Evolutionary conservation across 2,888 invertebrate genomes (phyloP).

Genomic region (Tachystola acroxantha): DNA sequence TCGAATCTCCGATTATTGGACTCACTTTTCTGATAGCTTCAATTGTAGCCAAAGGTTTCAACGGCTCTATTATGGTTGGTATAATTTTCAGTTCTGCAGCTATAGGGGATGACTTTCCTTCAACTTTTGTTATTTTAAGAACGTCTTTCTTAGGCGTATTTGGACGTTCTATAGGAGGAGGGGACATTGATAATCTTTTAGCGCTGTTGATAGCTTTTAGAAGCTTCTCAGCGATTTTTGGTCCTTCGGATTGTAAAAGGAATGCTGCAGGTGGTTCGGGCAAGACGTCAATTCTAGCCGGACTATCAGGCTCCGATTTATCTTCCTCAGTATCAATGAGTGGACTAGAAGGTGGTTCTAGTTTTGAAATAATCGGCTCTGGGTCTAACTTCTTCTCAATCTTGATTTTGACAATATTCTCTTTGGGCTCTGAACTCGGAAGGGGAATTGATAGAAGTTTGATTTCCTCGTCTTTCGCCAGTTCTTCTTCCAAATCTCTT

Average conservation of each 20-base stretch:
- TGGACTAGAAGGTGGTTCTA: constrained; percentile 61
- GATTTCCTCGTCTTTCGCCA: constrained; percentile 23
- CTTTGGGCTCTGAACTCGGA: constrained; percentile 30
- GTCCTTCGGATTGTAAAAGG: constrained; percentile 67
- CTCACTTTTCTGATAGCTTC: constrained; percentile 46
- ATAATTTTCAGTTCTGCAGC: constrained; percentile 33
- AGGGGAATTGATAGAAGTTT: constrained; percentile 35
- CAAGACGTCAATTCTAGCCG: constrained; percentile 65
- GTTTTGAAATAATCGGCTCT: constrained; percentile 34
- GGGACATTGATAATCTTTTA: constrained; percentile 71
- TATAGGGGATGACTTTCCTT: constrained; percentile 34
- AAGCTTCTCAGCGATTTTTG: constrained; percentile 81
- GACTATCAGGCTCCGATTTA: constrained; percentile 71
- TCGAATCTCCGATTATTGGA: constrained; percentile 41
- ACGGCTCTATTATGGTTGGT: constrained; percentile 19
- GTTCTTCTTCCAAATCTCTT: constrained; percentile 12
- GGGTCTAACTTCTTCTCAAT: constrained; percentile 42
- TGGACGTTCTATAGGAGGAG: constrained; percentile 50
- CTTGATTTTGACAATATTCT: constrained; percentile 25
- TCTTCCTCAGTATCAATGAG: constrained; percentile 67
- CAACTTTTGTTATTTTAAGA: constrained; percentile 33
- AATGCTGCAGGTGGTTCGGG: constrained; percentile 70
- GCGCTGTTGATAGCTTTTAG: constrained; percentile 79
- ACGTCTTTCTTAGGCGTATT: constrained; percentile 50
- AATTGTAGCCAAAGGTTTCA: constrained; percentile 35